These are phyloP conservation scores for Bicyclus anynana DNA, from an alignment of 1,140 invertebrate genomes.

Conservation along the genomic window DNA sequence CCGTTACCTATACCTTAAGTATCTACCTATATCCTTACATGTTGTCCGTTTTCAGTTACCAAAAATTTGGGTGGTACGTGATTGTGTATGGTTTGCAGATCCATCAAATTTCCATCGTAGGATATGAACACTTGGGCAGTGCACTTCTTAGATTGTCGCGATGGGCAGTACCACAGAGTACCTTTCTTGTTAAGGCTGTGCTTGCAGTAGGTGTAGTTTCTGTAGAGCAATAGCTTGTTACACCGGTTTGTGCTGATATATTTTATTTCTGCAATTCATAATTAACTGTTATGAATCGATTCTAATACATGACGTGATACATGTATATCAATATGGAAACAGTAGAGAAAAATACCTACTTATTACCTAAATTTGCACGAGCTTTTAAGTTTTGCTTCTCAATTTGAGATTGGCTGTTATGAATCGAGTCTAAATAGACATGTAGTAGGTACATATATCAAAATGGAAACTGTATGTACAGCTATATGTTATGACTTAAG, in stretches of 20 bases:
- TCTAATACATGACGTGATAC: too few relatives aligned
- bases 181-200: constrained; percentile 4
- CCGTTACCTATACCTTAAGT: too few relatives aligned
- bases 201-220: constrained; percentile 24
- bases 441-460: too few relatives aligned
- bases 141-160: constrained; percentile 16
- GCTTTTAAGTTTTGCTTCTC: too few relatives aligned
- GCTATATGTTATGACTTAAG: too few relatives aligned
- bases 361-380: too few relatives aligned
- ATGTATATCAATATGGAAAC: too few relatives aligned
- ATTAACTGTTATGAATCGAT: neutral
- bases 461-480: too few relatives aligned
- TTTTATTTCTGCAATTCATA: neutral
- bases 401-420: too few relatives aligned
- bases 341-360: too few relatives aligned
- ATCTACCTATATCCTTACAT: constrained; percentile 19
- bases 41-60: constrained; percentile 7
- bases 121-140: constrained; percentile 6
- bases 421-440: too few relatives aligned
- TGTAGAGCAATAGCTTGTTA: constrained; percentile 28
- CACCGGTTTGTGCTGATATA: constrained; percentile 2
- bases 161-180: constrained; percentile 8
- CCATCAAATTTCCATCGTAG: neutral
- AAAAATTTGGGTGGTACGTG: constrained; percentile 16
- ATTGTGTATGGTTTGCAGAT: constrained; percentile 20